Evolutionary conservation across 2,113 vertebrate species (phyloP).

Genomic region (Perccottus glenii): DNA sequence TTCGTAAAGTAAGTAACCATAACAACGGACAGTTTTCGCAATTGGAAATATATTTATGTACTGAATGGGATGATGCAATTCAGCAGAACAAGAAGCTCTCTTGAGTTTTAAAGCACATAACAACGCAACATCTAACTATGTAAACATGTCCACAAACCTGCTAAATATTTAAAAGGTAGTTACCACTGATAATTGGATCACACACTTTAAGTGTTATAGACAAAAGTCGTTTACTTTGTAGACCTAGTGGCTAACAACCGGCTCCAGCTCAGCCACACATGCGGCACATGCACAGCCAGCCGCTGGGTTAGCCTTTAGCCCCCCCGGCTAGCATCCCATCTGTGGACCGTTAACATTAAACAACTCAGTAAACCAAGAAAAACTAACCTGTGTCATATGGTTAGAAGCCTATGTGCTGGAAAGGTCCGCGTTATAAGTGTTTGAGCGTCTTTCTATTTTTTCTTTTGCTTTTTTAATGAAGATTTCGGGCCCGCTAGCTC

Average conservation of each 20-base stretch:
- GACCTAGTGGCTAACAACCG: constrained; percentile 31
- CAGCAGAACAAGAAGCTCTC: constrained; percentile 6
- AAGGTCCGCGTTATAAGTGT: background rate
- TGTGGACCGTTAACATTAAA: constrained; percentile 9
- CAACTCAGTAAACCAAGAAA: background rate
- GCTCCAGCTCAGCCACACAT: constrained; percentile 63
- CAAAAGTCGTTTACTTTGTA: background rate
- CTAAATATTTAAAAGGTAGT: background rate
- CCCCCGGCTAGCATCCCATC: constrained; percentile 23
- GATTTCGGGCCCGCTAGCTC: constrained; percentile 57
- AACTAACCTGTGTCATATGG: constrained; percentile 69
- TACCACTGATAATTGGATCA: background rate
- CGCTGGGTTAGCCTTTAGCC: constrained; percentile 36
- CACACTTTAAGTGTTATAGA: fast-evolving
- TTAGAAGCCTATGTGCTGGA: constrained; percentile 35
- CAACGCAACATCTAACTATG: background rate
- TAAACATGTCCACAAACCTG: fast-evolving
- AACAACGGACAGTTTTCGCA: background rate
- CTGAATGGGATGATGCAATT: constrained; percentile 62
- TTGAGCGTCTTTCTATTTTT: background rate
- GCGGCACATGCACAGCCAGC: constrained; percentile 60
- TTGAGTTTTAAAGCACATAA: background rate
- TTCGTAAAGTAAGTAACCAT: too few relatives aligned
- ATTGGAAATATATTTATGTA: background rate
- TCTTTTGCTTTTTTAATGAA: background rate